Evolutionary conservation across 2,797 vertebrate genomes (phyloP), one percentile per base, ranked within the genome.

Genomic region (Micropoecilia bifurca): DNA sequence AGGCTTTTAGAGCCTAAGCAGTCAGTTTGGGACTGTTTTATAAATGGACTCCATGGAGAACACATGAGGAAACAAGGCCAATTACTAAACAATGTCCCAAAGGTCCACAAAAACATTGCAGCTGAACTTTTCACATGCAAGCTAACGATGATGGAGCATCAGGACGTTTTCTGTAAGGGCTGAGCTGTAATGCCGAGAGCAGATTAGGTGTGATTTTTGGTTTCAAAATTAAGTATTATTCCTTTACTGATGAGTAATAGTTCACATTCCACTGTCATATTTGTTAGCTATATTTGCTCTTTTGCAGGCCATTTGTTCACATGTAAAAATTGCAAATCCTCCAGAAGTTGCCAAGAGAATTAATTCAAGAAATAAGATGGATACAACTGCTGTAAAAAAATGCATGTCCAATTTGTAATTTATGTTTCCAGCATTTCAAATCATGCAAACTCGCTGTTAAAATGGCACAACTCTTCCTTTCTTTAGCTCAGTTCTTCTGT

Each of bases 401-500:
- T 45, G 18, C 59, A 22, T 14, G 12, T 47, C 13, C 30, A 30
- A 43, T 41, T n/a, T 0, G 53, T 76, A 41, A 47, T 46, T 12
- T 10, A 63, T 48, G 22, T 53, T 36, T 76, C n/a, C 53, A 50
- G 39, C n/a, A 71, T 0, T 41, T 63, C 22, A 71, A 50, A 8
- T 28, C 4, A 2, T n/a, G 41, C 66, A 6, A 3, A 20, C 14
- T 20, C 8, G 57, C 33, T 45, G 13, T 66, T 9, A 75, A 74
- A 69, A 20, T 25, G 6, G 55, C 7, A 43, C 69, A 75, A 43
- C 33, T 53, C 69, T 77, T 22, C 30, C 3, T 71, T 76, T n/a
- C 66, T 82, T 30, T 30, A 53, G 9, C n/a, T 0, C 48, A 66
- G 13, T 79, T 72, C 36, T 28, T 83, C 80, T 75, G 63, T 43